A percentile compares a stretch with the other conserved stretches of the same genome.
Conservation (phyloP, 2,113 vertebrate species). For the Chlorocebus sabaeus region DNA sequence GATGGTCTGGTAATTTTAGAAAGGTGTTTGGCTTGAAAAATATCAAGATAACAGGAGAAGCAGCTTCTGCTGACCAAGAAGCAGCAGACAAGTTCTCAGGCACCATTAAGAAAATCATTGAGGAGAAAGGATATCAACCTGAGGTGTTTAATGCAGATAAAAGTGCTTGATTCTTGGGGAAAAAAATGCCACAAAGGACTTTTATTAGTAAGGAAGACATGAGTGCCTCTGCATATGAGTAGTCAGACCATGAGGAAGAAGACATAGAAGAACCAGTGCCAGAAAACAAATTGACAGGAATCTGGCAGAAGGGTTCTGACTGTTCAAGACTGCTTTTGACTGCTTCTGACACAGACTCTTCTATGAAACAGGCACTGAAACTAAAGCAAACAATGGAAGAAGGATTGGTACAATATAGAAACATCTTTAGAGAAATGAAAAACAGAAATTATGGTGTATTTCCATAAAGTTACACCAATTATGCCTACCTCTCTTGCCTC, state of each 20-base stretch:
- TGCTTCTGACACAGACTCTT: neutral
- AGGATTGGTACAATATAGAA: neutral
- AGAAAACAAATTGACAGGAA: neutral
- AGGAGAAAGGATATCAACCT: neutral
- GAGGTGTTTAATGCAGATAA: neutral
- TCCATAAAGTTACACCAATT: neutral
- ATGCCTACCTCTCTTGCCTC: neutral
- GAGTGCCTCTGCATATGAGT: neutral
- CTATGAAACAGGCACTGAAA: neutral
- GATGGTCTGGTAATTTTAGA: neutral
- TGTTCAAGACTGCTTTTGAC: neutral
- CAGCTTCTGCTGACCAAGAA: neutral
- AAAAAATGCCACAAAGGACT: neutral
- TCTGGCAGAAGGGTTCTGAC: neutral
- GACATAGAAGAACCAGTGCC: no score
- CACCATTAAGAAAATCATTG: neutral
- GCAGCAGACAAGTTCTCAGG: neutral
- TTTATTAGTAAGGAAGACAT: neutral
- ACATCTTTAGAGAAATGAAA: neutral
- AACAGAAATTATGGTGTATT: neutral
- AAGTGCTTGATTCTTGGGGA: neutral
- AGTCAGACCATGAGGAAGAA: neutral
- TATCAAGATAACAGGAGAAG: neutral
- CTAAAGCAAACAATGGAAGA: neutral
- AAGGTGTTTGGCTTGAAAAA: neutral